Percentiles rank a stretch among this genome's conserved stretches.
Evolutionary conservation across 2,113 vertebrate genomes (phyloP).

Genomic region (Malurus elegans): DNA sequence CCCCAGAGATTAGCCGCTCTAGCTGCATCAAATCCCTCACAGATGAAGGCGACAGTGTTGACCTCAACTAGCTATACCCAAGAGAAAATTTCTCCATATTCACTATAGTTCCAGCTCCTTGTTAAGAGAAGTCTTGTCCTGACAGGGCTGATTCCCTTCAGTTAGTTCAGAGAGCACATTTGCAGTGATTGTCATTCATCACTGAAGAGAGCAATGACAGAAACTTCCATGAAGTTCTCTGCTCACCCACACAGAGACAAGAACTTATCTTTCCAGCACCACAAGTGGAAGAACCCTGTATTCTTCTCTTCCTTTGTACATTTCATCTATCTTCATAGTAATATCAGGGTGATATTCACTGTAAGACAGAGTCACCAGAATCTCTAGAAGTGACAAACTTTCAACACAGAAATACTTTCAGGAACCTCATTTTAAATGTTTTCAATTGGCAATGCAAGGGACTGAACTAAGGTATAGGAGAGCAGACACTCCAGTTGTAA

Average conservation of each 20-base stretch:
- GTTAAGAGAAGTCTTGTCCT: not conserved
- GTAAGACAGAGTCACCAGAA: not conserved
- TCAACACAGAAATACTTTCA: not conserved
- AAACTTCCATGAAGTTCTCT: not conserved
- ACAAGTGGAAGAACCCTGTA: not conserved
- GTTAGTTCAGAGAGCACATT: not conserved
- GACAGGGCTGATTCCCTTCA: not conserved
- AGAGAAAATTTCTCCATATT: not conserved
- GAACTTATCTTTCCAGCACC: not conserved
- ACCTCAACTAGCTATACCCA: not conserved
- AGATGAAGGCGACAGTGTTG: not conserved
- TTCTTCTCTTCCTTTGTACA: not conserved
- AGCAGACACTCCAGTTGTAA: not conserved
- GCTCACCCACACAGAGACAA: not conserved
- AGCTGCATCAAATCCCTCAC: not conserved
- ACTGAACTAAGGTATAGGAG: not conserved
- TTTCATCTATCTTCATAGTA: not conserved
- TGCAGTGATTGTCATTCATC: not conserved
- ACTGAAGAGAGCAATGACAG: rapidly evolving
- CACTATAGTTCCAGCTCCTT: not conserved
- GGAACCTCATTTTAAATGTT: not conserved
- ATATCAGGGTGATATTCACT: not conserved
- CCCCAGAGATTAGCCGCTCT: not conserved
- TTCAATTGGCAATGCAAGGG: not conserved
- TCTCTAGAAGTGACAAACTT: not conserved